These are phyloP conservation scores for Myripristis jacobus DNA, from an alignment of 2,797 vertebrate genomes.

Conservation along the genomic window DNA sequence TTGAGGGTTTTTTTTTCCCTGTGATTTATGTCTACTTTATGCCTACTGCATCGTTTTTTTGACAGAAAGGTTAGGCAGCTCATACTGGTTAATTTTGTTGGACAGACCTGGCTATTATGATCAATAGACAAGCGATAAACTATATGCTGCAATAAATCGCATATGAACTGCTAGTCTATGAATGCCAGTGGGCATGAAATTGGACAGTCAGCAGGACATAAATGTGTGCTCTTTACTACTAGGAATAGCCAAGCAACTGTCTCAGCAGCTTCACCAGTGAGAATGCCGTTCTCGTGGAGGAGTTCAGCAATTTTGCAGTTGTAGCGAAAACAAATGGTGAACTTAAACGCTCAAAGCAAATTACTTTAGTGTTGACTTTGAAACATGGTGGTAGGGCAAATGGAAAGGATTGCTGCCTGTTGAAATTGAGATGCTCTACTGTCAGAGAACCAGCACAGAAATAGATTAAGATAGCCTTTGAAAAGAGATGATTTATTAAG, in stretches of 20 bases:
- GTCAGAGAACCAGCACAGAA: neutral
- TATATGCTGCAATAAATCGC: slow-evolving; percentile 36
- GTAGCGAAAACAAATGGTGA: neutral
- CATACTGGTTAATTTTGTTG: slow-evolving; percentile 28
- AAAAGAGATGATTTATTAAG: neutral
- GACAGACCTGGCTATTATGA: slow-evolving; percentile 52
- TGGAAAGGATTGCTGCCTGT: neutral
- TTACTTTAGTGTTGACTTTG: neutral
- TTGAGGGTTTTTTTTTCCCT: too few relatives aligned
- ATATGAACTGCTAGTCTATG: slow-evolving; percentile 26
- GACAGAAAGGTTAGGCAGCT: slow-evolving; percentile 50
- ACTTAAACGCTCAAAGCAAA: neutral
- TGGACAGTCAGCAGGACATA: slow-evolving; percentile 39
- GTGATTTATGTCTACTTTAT: slow-evolving; percentile 4
- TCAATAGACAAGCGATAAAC: slow-evolving; percentile 39
- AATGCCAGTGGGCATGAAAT: slow-evolving; percentile 49
- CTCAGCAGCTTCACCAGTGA: neutral
- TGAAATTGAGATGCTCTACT: neutral
- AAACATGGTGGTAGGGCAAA: neutral
- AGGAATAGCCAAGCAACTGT: neutral
- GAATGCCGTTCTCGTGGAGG: neutral
- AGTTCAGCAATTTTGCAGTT: neutral
- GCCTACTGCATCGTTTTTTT: slow-evolving; percentile 41
- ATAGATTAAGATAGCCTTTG: neutral
- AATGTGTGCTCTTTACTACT: slow-evolving; percentile 30